Evolutionary conservation across 2,113 vertebrate species (phyloP).

Genomic region (Semnornis frantzii): DNA sequence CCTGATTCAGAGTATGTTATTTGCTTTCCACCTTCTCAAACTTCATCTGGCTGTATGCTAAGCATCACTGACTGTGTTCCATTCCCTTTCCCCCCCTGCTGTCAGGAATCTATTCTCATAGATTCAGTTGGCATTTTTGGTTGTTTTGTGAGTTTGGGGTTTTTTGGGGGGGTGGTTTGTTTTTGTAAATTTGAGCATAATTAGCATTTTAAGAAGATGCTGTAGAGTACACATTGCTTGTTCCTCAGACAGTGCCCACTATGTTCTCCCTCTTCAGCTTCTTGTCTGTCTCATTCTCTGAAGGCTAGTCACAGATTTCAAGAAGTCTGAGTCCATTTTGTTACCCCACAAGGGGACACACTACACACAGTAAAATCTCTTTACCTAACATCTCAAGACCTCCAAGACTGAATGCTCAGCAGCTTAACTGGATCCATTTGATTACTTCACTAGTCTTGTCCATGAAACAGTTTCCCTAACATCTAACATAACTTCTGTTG

Average conservation of each 20-base stretch:
- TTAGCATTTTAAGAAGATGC: neutral
- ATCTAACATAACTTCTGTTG: neutral
- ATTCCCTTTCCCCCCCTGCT: neutral
- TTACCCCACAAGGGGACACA: neutral
- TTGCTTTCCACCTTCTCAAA: neutral
- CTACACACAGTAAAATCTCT: neutral
- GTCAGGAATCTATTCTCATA: neutral
- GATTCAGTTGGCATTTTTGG: neutral
- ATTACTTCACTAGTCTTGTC: neutral
- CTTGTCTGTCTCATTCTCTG: neutral
- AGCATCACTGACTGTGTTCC: neutral
- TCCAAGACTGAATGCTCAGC: neutral
- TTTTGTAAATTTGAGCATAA: neutral
- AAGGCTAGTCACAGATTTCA: neutral
- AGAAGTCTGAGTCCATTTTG: neutral
- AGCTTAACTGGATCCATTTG: neutral
- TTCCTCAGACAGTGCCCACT: neutral
- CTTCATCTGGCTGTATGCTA: neutral
- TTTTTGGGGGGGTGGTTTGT: too few relatives aligned
- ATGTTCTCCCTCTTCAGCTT: neutral
- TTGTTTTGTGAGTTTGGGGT: too few relatives aligned
- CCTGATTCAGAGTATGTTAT: neutral
- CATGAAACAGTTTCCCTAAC: neutral
- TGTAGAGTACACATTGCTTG: neutral
- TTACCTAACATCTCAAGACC: neutral